A percentile compares a stretch with the other conserved stretches of the same genome.
These are phyloP conservation scores for Brachionus plicatilis DNA, from an alignment of 1,140 invertebrate species.

Conservation along the genomic window DNA sequence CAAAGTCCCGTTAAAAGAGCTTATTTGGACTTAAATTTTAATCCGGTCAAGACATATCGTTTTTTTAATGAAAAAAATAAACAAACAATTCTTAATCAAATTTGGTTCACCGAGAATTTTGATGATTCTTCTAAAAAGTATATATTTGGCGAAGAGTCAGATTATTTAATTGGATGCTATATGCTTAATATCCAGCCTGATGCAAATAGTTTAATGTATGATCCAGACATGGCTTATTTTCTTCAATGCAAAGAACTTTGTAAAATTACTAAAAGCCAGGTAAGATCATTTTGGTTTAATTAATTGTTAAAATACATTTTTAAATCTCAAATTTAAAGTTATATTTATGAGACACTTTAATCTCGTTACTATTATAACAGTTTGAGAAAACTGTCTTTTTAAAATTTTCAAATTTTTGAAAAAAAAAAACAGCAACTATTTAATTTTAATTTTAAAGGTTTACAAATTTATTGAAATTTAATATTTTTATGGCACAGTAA, in stretches of 20 bases:
- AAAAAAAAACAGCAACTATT: too few relatives aligned
- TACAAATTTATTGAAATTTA: too few relatives aligned
- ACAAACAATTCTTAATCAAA: background rate
- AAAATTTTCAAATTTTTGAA: too few relatives aligned
- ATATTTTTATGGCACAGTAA: too few relatives aligned
- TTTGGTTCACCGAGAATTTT: background rate
- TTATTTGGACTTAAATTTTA: background rate
- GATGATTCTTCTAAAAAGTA: background rate
- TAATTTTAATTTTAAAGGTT: too few relatives aligned
- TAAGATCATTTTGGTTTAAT: background rate
- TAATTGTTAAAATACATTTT: background rate
- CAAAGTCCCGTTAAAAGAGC: background rate
- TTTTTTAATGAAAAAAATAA: background rate
- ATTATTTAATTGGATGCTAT: slow-evolving; percentile 21
- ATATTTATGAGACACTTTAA: background rate
- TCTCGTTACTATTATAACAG: too few relatives aligned
- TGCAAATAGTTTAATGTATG: background rate
- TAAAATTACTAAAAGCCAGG: background rate
- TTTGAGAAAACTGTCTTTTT: too few relatives aligned
- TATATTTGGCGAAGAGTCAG: background rate
- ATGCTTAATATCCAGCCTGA: background rate
- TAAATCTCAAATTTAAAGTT: background rate
- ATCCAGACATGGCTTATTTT: background rate
- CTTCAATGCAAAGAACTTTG: background rate
- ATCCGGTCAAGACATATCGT: background rate